These are phyloP conservation scores for Poecilia picta DNA, from an alignment of 2,797 vertebrate species.

Conservation along the genomic window DNA sequence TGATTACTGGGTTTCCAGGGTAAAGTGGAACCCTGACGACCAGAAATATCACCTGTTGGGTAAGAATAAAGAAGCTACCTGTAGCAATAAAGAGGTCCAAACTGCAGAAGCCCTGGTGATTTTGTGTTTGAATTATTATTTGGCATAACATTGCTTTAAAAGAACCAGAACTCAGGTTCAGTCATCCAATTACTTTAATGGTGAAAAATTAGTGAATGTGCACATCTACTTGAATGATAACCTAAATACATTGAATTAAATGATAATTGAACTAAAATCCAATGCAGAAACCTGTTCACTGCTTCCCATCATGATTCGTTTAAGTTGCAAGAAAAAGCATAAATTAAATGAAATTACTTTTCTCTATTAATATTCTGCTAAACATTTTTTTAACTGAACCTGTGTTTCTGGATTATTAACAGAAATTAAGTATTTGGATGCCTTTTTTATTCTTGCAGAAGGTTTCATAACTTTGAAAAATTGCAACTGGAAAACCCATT, in stretches of 20 bases:
- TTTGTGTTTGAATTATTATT: neutral
- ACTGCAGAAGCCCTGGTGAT: neutral
- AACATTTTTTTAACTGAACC: neutral
- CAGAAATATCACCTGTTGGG: constrained; percentile 81
- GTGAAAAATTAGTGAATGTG: neutral
- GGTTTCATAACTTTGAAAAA: neutral
- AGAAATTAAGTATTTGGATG: neutral
- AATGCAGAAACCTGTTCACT: neutral
- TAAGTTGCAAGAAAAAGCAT: neutral
- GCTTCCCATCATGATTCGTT: neutral
- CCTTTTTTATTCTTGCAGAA: neutral
- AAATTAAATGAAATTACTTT: neutral
- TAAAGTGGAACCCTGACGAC: constrained; percentile 84
- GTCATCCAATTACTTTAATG: neutral
- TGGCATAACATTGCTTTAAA: neutral
- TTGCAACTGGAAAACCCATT: neutral
- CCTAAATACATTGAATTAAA: neutral
- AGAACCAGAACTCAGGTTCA: neutral
- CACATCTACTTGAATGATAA: neutral
- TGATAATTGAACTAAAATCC: neutral
- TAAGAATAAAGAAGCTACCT: constrained; percentile 31
- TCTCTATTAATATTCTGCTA: neutral
- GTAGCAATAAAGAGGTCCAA: neutral
- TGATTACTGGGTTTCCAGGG: constrained; percentile 94
- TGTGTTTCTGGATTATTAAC: neutral